Base-by-base conservation (phyloP, 1,140 invertebrate species). In the Antheraea pernyi region DNA sequence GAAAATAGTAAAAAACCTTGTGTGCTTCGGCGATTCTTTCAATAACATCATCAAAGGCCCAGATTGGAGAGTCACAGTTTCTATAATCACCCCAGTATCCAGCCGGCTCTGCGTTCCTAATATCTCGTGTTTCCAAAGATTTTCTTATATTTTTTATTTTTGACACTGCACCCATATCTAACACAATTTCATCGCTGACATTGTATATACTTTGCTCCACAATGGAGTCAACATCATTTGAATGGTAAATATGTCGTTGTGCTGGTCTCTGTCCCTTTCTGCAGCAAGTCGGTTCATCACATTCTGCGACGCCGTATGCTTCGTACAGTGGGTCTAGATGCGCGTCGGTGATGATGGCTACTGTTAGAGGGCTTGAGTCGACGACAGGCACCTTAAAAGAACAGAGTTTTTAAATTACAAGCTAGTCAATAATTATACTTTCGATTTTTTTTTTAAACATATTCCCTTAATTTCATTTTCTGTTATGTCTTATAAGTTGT, bases 71-170 rank as follows among this genome's bases (percentile, higher is more conserved):
- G 83, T 98, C 97, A 79, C 97, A 98, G 66, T 93, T 82, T 46
- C 95, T 93, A 76, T 96, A 96, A 84, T 97, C 96, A 13, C 97
- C 96, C 96, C 96, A 98, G 76, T 91, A 95, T 0, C 97, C 96
- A 19, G 97, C 97, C 0, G 93, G 88, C 19, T 93, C 59, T 0
- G 73, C 66, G 30, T 76, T 70, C 65, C 77, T 79, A 0, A 59
- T n/a, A 42, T 59, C 16, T 61, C 67, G 69, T 22, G 71, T 66
- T 61, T 73, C 68, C 16, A 64, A 70, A 36, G 61, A 65, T 62
- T 59, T 73, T 18, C 63, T 79, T 16, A 79, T 68, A 70, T 80
- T 61, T 42, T 73, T 76, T 30, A 86, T 78, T 30, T 73, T 68
- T 3, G 69, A 59, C n/a, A 75, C 81, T 19, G 84, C 72, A 68